Conservation (phyloP, 1,140 invertebrate genomes). For the Chironomus tepperi region DNA sequence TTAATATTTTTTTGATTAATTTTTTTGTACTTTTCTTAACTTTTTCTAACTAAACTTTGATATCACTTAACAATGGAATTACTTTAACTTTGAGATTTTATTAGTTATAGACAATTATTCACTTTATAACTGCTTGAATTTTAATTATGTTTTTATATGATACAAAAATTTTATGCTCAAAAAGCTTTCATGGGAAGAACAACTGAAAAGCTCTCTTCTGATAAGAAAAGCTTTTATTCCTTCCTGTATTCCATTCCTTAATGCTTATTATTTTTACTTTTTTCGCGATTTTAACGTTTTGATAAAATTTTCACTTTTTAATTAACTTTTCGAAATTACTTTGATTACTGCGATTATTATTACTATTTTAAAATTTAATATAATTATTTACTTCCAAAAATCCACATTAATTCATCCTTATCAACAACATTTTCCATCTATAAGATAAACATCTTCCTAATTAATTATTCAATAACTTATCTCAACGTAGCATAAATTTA, state of each 20-base stretch:
- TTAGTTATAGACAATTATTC: not conserved
- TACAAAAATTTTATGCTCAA: slow-evolving; percentile 2
- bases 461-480: not conserved
- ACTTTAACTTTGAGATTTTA: not conserved
- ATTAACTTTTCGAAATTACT: not conserved
- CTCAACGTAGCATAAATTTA: not conserved
- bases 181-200: not conserved
- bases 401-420: too few species aligned
- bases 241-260: not conserved
- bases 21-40: not conserved
- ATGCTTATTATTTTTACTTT: not conserved
- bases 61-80: not conserved
- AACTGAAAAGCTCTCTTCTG: not conserved
- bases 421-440: too few species aligned
- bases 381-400: too few species aligned
- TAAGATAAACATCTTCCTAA: not conserved
- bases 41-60: not conserved
- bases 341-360: not conserved
- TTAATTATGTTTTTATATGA: not conserved
- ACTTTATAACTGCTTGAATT: not conserved
- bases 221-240: not conserved
- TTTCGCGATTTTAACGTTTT: not conserved
- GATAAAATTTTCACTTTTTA: not conserved
- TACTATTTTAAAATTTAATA: too few species aligned
- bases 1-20: too few species aligned